Evolutionary conservation across 30 jellyfish, hydroid and myxozoan genomes (phyloP).

Genomic region (Hydractinia echinata): DNA sequence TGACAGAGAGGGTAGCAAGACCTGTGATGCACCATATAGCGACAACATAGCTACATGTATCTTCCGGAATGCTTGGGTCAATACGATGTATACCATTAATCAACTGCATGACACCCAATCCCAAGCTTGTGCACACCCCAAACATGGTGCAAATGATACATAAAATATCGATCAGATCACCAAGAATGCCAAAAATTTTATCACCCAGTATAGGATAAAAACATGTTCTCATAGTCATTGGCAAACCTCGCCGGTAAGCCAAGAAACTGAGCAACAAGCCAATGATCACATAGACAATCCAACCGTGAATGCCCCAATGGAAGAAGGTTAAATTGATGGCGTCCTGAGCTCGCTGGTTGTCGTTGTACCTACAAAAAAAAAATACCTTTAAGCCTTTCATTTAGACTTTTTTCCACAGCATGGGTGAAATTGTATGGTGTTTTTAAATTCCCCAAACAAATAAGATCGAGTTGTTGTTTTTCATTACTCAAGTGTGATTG

Average conservation of each 20-base stretch:
- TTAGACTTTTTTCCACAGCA: no score
- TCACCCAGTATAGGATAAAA: slow-evolving; percentile 93
- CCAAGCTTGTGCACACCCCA: slow-evolving; percentile 98
- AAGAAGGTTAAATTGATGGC: slow-evolving; percentile 78
- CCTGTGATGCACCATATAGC: slow-evolving; percentile 95
- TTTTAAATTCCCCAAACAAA: no score
- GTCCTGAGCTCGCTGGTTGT: slow-evolving; percentile 92
- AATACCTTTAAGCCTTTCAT: no score
- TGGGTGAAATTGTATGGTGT: no score
- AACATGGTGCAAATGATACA: slow-evolving; percentile 92
- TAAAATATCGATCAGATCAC: slow-evolving; percentile 79
- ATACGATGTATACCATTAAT: slow-evolving; percentile 77
- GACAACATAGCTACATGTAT: slow-evolving; percentile 53
- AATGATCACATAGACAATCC: slow-evolving; percentile 76
- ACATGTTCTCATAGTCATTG: slow-evolving; percentile 92
- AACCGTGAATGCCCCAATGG: slow-evolving; percentile 96
- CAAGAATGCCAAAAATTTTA: slow-evolving; percentile 65
- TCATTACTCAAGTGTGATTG: no score
- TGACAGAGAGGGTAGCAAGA: slow-evolving; percentile 87
- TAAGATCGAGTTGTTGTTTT: no score
- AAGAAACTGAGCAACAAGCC: slow-evolving; percentile 79
- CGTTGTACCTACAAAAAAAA: slow-evolving; percentile 49
- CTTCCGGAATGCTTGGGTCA: slow-evolving; percentile 48
- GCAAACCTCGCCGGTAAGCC: slow-evolving; percentile 75
- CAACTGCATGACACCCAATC: slow-evolving; percentile 90